Percentiles rank a stretch among this genome's conserved stretches.
Evolutionary conservation across 2,113 vertebrate species (phyloP).

Genomic region (mouse (Mus musculus)): GRCm39 chr17:7295501-7296000

Average conservation of each 20-base stretch:
- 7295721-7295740: not conserved
- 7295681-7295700: not conserved
- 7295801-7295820: not conserved
- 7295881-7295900: not conserved
- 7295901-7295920: not conserved
- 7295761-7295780: not conserved
- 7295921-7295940: fast-evolving
- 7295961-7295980: fast-evolving
- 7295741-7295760: not conserved
- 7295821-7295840: not conserved
- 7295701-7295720: not conserved
- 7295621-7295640: not conserved
- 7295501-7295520: fast-evolving
- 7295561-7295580: not conserved
- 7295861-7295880: fast-evolving
- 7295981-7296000: not conserved
- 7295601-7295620: no score
- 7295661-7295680: not conserved
- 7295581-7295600: not conserved
- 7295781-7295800: not conserved
- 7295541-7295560: fast-evolving
- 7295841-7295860: fast-evolving
- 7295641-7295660: not conserved
- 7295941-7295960: fast-evolving
- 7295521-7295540: fast-evolving